These are phyloP conservation scores for Nematopogon swammerdamellus DNA, from an alignment of 2,888 invertebrate genomes.

Conservation along the genomic window DNA sequence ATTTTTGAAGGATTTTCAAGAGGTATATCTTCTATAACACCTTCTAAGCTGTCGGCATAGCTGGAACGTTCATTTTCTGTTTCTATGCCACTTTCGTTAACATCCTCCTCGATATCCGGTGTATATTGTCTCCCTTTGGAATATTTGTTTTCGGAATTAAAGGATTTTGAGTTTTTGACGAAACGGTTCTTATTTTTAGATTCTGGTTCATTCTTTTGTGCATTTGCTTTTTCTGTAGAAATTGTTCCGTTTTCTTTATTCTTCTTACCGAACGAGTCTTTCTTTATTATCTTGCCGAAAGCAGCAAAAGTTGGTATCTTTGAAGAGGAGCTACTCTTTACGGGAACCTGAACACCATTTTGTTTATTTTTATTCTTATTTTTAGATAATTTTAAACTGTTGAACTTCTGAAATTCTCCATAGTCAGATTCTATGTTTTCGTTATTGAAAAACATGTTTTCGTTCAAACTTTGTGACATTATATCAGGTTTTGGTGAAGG, in stretches of 20 bases:
- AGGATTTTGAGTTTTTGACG: slow-evolving; percentile 36
- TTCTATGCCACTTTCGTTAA: slow-evolving; percentile 16
- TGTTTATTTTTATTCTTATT: slow-evolving; percentile 29
- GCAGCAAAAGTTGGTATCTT: slow-evolving; percentile 51
- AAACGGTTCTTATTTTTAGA: slow-evolving; percentile 30
- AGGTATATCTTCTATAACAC: slow-evolving; percentile 15
- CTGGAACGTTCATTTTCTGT: slow-evolving; percentile 11
- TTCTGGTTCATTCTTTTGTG: slow-evolving; percentile 5
- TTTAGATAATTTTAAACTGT: slow-evolving; percentile 41
- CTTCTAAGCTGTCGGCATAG: slow-evolving; percentile 12
- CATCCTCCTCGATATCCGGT: slow-evolving; percentile 27
- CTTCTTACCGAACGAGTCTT: slow-evolving; percentile 41
- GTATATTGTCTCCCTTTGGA: slow-evolving; percentile 40
- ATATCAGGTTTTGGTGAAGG: slow-evolving; percentile 37
- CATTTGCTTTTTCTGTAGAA: slow-evolving; percentile 12
- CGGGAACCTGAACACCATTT: slow-evolving; percentile 26
- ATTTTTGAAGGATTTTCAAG: slow-evolving; percentile 6
- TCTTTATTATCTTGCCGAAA: slow-evolving; percentile 47
- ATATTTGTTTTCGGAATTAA: slow-evolving; percentile 36
- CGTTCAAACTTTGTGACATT: slow-evolving; percentile 55
- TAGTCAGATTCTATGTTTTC: slow-evolving; percentile 44
- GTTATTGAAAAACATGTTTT: slow-evolving; percentile 46
- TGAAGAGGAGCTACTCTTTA: slow-evolving; percentile 42
- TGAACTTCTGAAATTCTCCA: slow-evolving; percentile 36
- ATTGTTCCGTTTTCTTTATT: slow-evolving; percentile 23